A percentile compares a stretch with the other conserved stretches of the same genome.
phyloP scores from a whole-genome alignment of 92 coral and sea anemone species.

The Phenganax marumi region DNA sequence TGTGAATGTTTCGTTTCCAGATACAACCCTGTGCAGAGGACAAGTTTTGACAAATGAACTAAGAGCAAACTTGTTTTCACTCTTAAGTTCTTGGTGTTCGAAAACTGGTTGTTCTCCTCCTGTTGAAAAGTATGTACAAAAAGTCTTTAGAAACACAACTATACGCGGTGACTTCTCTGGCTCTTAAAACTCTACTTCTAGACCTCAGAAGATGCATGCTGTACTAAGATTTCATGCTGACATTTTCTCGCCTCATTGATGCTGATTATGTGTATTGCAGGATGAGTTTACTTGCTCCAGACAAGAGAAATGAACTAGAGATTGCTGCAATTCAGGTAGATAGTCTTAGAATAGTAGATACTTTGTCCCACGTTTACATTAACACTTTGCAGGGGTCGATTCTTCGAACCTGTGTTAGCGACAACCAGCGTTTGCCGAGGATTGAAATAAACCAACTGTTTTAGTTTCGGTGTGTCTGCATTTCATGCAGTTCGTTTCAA shows the following conservation, averaged over 20 bases:
- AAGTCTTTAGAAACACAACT: neutral
- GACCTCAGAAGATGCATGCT: neutral
- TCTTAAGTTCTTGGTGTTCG: slow-evolving; percentile 96
- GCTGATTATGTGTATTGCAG: slow-evolving; percentile 43
- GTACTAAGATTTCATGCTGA: neutral
- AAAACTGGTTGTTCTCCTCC: slow-evolving; percentile 77
- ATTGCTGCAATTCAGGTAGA: slow-evolving; percentile 94
- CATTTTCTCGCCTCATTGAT: neutral
- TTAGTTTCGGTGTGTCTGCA: no score
- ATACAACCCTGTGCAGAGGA: slow-evolving; percentile 37
- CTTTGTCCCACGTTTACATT: neutral
- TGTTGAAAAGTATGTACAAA: slow-evolving; percentile 69
- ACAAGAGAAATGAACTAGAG: slow-evolving; percentile 88
- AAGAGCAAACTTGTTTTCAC: slow-evolving; percentile 82
- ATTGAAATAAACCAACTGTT: no score
- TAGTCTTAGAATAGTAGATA: neutral
- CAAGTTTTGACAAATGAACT: slow-evolving; percentile 69
- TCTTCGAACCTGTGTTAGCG: no score
- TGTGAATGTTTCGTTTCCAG: neutral
- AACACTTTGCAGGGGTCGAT: no score
- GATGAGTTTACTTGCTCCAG: slow-evolving; percentile 75
- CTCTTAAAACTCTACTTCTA: neutral
- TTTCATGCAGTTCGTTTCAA: no score
- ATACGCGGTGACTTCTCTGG: neutral
- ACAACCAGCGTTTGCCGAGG: no score